A percentile compares a stretch with the other conserved stretches of the same genome.
phyloP scores from a whole-genome alignment of 2,888 invertebrate genomes.

The Lycia hirtaria region DNA sequence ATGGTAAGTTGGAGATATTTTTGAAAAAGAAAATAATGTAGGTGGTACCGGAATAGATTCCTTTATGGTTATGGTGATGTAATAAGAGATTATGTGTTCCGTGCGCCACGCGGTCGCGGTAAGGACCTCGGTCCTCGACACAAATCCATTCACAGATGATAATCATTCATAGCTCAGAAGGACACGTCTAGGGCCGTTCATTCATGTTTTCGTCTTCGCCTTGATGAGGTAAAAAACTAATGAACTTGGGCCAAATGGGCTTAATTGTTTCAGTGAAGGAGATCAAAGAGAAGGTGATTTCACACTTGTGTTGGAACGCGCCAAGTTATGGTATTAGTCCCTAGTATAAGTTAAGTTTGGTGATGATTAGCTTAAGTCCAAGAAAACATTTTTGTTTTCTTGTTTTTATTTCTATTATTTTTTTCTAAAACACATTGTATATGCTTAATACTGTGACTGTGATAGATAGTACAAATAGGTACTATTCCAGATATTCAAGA shows the following conservation, averaged over 20 bases:
- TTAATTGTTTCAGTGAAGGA: conserved; percentile 32
- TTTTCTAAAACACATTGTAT: no score
- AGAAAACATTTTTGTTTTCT: no score
- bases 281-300: conserved; percentile 15
- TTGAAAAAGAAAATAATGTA: conserved; percentile 15
- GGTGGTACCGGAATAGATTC: conserved; percentile 11
- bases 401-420: no score
- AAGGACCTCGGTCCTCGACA: conserved; percentile 46
- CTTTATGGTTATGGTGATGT: conserved; percentile 20
- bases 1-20: conserved; percentile 18
- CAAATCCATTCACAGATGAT: conserved; percentile 61
- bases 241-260: conserved; percentile 65
- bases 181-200: conserved; percentile 63
- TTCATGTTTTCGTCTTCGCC: conserved; percentile 58
- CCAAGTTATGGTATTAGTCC: no score
- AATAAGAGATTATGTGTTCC: conserved; percentile 27
- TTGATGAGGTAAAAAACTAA: conserved; percentile 60
- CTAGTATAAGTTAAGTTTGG: no score
- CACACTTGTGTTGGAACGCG: conserved; percentile 13
- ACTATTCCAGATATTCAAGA: no score
- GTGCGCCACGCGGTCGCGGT: conserved; percentile 38
- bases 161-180: conserved; percentile 66
- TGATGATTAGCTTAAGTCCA: no score
- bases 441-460: no score
- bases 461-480: no score